phyloP scores from a whole-genome alignment of 2,888 invertebrate species.

The Chrysomela aeneicollis region DNA sequence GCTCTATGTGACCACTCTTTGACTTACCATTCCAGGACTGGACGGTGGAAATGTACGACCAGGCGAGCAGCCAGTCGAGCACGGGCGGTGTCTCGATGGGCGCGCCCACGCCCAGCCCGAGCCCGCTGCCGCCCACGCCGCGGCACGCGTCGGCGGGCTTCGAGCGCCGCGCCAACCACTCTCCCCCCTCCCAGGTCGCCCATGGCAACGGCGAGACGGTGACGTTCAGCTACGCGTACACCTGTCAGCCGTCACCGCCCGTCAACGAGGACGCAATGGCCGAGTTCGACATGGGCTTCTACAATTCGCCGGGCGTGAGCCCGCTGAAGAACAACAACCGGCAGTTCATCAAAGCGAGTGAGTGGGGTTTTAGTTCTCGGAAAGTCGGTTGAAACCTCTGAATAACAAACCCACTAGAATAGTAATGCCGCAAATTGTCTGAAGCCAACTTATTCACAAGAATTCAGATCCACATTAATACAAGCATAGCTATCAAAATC shows the following conservation, averaged over 20 bases:
- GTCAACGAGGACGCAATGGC: constrained; percentile 56
- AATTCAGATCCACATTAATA: too few relatives aligned
- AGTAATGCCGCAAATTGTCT: too few relatives aligned
- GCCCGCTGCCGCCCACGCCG: constrained; percentile 51
- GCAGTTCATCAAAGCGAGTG: constrained; percentile 55
- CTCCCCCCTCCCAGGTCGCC: constrained; percentile 36
- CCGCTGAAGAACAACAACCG: constrained; percentile 54
- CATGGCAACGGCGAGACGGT: constrained; percentile 46
- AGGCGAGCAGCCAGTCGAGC: constrained; percentile 62
- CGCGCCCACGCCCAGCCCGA: constrained; percentile 56
- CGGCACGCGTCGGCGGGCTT: constrained; percentile 32
- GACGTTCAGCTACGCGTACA: constrained; percentile 47
- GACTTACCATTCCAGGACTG: constrained; percentile 54
- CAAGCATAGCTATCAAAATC: too few relatives aligned
- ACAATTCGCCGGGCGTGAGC: constrained; percentile 55
- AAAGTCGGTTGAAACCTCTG: neutral
- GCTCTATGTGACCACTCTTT: neutral
- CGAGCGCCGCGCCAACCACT: constrained; percentile 42
- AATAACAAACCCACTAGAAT: too few relatives aligned
- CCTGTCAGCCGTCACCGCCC: constrained; percentile 56
- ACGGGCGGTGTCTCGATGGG: constrained; percentile 55
- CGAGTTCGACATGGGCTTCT: constrained; percentile 54
- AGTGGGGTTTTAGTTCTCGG: constrained; percentile 38
- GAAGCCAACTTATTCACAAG: too few relatives aligned
- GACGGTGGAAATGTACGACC: constrained; percentile 59